Percentiles rank a stretch among this genome's conserved stretches.
These are phyloP conservation scores for Tigriopus japonicus DNA, from an alignment of 1,140 invertebrate genomes.

Conservation along the genomic window DNA sequence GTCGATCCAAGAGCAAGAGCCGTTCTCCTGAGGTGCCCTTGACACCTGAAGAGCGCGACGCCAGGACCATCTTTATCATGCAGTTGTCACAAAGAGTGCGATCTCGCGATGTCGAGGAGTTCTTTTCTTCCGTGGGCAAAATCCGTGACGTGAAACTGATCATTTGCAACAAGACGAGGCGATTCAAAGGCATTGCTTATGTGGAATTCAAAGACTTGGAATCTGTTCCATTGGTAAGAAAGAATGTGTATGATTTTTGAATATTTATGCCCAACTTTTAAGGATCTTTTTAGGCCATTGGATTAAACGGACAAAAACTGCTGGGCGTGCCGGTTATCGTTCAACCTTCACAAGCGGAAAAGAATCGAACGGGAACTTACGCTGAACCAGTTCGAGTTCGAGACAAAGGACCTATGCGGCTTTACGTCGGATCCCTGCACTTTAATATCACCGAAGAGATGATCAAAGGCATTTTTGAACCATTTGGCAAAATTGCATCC, in stretches of 20 bases:
- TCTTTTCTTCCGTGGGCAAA: conserved; percentile 96
- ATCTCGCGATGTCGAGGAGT: conserved; percentile 91
- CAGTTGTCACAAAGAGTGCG: conserved; percentile 83
- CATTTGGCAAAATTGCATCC: conserved; percentile 95
- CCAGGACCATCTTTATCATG: conserved; percentile 95
- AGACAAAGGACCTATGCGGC: conserved; percentile 67
- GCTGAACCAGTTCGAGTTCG: conserved; percentile 22
- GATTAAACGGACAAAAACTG: conserved; percentile 83
- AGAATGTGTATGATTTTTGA: conserved; percentile 7
- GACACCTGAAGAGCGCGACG: conserved; percentile 92
- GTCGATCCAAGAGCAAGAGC: conserved; percentile 17
- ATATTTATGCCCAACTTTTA: conserved; percentile 16
- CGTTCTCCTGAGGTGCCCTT: conserved; percentile 37
- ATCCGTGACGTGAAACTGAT: conserved; percentile 91
- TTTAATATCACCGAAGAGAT: conserved; percentile 99
- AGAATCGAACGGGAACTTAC: conserved; percentile 62
- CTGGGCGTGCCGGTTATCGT: conserved; percentile 95
- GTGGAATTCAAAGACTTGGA: conserved; percentile 97
- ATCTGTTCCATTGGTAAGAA: conserved; percentile 72
- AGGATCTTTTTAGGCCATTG: conserved; percentile 61
- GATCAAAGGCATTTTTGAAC: conserved; percentile 94
- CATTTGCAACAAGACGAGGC: conserved; percentile 93
- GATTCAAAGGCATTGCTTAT: conserved; percentile 98
- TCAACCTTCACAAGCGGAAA: conserved; percentile 85
- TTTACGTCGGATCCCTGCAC: conserved; percentile 94